phyloP scores from a whole-genome alignment of 1,140 invertebrate species.

The Cydia fagiglandana region DNA sequence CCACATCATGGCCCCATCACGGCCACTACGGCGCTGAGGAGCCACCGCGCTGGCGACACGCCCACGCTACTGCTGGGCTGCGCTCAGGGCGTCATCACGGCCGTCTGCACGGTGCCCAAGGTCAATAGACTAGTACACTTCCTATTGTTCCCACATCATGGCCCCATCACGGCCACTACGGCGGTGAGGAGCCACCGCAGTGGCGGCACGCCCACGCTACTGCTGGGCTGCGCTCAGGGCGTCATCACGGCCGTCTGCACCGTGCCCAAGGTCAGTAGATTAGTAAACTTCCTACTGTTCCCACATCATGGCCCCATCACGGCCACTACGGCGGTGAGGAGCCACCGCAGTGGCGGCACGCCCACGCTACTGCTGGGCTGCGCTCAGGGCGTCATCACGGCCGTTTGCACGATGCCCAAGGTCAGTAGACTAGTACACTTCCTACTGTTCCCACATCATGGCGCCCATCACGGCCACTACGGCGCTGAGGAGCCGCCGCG shows the following conservation, averaged over 20 bases:
- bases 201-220: conserved; percentile 44
- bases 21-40: conserved; percentile 44
- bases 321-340: conserved; percentile 44
- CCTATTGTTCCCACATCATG: conserved; percentile 71
- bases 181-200: conserved; percentile 39
- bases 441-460: conserved; percentile 40
- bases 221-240: conserved; percentile 66
- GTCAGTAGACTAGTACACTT: conserved; percentile 36
- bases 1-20: conserved; percentile 61
- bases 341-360: conserved; percentile 29
- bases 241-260: conserved; percentile 54
- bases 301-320: conserved; percentile 61
- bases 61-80: conserved; percentile 62
- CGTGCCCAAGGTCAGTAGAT: conserved; percentile 51
- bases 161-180: conserved; percentile 43
- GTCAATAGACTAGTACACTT: conserved; percentile 49
- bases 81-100: conserved; percentile 61
- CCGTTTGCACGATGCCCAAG: conserved; percentile 54
- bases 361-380: conserved; percentile 62
- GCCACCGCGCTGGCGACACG: conserved; percentile 30
- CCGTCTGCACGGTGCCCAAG: conserved; percentile 54
- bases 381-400: conserved; percentile 61
- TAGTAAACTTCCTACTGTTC: conserved; percentile 63
- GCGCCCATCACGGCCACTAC: conserved; percentile 45
- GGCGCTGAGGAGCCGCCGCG: conserved; percentile 39